These are phyloP conservation scores for Oreohelix idahoensis DNA, from an alignment of 1,140 invertebrate genomes.

Conservation along the genomic window DNA sequence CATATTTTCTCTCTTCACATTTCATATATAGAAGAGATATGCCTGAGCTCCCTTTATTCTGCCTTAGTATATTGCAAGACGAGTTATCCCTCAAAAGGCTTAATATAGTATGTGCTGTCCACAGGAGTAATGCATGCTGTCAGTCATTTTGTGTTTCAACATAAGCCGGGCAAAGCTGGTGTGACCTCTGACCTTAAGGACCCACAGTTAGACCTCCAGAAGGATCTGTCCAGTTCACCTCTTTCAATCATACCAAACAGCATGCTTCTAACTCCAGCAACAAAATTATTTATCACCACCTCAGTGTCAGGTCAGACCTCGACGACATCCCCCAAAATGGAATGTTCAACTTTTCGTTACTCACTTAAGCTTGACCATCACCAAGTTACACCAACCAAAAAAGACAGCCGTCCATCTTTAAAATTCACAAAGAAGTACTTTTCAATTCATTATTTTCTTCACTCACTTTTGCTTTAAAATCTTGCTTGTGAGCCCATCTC, in stretches of 20 bases:
- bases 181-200: neutral
- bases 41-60: no score
- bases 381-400: neutral
- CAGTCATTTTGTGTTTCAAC: neutral
- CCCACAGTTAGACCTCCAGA: neutral
- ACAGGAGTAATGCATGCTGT: neutral
- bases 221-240: neutral
- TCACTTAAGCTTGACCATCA: neutral
- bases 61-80: no score
- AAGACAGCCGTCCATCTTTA: neutral
- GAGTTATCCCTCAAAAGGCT: no score
- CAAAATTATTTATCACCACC: neutral
- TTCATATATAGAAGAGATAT: no score
- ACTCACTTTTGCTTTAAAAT: no score
- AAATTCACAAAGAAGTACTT: neutral
- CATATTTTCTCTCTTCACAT: no score
- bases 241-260: neutral
- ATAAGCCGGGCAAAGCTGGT: neutral
- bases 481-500: no score
- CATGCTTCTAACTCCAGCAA: neutral
- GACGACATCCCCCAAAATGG: neutral
- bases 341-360: neutral
- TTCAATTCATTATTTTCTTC: neutral
- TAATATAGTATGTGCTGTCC: neutral
- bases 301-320: neutral